phyloP scores from a whole-genome alignment of 1,140 invertebrate species.

The Tyrophagus putrescentiae region DNA sequence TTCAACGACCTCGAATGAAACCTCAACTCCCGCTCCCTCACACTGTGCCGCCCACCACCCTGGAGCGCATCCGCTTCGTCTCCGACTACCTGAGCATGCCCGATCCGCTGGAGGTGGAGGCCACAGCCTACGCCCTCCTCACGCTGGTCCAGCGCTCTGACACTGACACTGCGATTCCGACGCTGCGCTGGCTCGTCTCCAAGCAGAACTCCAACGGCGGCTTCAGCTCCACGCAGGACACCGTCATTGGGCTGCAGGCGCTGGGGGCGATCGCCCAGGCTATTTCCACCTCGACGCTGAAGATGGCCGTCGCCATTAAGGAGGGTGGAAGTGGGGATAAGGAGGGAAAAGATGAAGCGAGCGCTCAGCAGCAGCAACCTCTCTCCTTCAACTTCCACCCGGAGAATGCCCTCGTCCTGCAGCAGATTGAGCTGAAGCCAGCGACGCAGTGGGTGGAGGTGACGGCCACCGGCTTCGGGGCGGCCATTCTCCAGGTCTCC shows the following conservation, averaged over 20 bases:
- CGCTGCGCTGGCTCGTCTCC: slow-evolving; percentile 66
- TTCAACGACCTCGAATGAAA: background rate
- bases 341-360: slow-evolving; percentile 38
- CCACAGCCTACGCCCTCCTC: slow-evolving; percentile 60
- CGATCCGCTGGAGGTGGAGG: slow-evolving; percentile 64
- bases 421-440: slow-evolving; percentile 46
- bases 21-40: background rate
- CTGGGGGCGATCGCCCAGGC: slow-evolving; percentile 47
- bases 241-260: slow-evolving; percentile 54
- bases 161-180: slow-evolving; percentile 51
- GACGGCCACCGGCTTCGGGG: slow-evolving; percentile 58
- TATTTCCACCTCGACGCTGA: slow-evolving; percentile 34
- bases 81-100: slow-evolving; percentile 49
- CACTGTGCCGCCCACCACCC: background rate
- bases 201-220: slow-evolving; percentile 65
- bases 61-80: slow-evolving; percentile 32
- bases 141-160: slow-evolving; percentile 36
- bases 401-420: slow-evolving; percentile 56
- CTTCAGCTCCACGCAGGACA: slow-evolving; percentile 56
- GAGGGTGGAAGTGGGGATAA: slow-evolving; percentile 38
- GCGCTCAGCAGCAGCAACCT: slow-evolving; percentile 33
- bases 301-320: slow-evolving; percentile 34
- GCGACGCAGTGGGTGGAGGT: slow-evolving; percentile 40
- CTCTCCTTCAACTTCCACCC: slow-evolving; percentile 28
- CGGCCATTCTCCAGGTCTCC: slow-evolving; percentile 63